A percentile compares a stretch with the other conserved stretches of the same genome.
These are phyloP conservation scores for Salvelinus fontinalis DNA, from an alignment of 2,113 vertebrate genomes.

Conservation along the genomic window DNA sequence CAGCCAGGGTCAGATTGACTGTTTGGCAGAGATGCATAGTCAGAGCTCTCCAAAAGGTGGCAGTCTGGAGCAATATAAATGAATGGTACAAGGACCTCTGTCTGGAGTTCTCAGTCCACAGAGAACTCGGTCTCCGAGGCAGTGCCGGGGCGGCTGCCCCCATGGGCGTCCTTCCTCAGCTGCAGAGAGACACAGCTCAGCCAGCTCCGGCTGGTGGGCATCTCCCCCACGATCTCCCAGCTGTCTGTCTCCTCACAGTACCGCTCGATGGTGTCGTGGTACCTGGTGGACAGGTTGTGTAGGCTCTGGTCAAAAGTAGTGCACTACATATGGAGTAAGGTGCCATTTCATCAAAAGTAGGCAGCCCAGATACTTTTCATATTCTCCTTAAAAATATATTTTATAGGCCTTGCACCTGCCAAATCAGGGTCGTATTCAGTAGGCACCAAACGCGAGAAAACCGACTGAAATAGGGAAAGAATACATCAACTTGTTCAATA, in stretches of 20 bases:
- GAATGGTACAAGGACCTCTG: too few relatives aligned
- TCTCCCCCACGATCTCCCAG: constrained; percentile 80
- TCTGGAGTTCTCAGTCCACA: constrained; percentile 48
- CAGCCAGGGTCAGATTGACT: neutral
- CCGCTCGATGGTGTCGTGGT: constrained; percentile 80
- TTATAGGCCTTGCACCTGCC: too few relatives aligned
- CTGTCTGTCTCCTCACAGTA: constrained; percentile 73
- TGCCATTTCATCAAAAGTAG: too few relatives aligned
- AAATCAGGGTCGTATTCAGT: too few relatives aligned
- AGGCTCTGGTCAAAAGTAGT: too few relatives aligned
- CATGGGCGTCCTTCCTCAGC: constrained; percentile 70
- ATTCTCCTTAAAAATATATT: too few relatives aligned
- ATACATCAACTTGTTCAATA: too few relatives aligned
- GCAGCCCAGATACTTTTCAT: too few relatives aligned
- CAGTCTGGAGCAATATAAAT: neutral
- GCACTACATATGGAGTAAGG: too few relatives aligned
- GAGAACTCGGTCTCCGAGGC: constrained; percentile 50
- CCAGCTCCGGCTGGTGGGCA: constrained; percentile 82
- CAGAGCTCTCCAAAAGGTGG: constrained; percentile 1
- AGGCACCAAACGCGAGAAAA: too few relatives aligned
- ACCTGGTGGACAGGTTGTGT: constrained; percentile 51
- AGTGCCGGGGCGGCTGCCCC: constrained; percentile 34
- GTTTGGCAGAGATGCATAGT: neutral
- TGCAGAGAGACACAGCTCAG: constrained; percentile 78
- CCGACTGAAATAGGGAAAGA: too few relatives aligned